A percentile compares a stretch with the other conserved stretches of the same genome.
Conservation (phyloP, 2,113 vertebrate species). For the Halcyon malimbica region DNA sequence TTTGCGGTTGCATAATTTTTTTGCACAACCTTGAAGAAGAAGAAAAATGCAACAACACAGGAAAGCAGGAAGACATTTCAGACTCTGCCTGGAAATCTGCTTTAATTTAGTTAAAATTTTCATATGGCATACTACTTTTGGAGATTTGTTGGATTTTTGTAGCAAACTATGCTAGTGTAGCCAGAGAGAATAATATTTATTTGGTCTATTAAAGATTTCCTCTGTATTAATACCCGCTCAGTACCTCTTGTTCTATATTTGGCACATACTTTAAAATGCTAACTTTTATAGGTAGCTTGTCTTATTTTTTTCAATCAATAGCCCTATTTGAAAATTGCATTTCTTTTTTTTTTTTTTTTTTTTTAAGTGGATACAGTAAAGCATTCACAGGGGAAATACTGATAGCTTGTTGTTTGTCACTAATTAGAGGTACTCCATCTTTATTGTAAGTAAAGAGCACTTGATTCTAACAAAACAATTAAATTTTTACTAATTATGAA, state of each 20-base stretch:
- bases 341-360: not conserved
- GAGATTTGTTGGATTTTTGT: not conserved
- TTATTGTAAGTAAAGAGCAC: not conserved
- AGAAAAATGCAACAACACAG: not conserved
- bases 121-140: not conserved
- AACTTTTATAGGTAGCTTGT: not conserved
- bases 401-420: not conserved
- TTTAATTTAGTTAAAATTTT: not conserved
- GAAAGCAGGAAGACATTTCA: not conserved
- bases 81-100: not conserved
- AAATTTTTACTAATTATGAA: not conserved
- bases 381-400: not conserved
- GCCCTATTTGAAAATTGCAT: not conserved
- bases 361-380: not conserved
- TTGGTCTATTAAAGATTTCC: not conserved
- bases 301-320: not conserved
- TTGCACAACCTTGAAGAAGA: not conserved
- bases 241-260: not conserved
- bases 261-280: not conserved
- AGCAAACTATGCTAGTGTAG: not conserved
- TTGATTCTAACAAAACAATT: not conserved
- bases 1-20: not conserved
- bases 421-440: not conserved
- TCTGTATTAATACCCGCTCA: not conserved
- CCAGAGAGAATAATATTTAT: not conserved